Base-by-base conservation (phyloP, 2,113 vertebrate genomes). In the Mirounga angustirostris region DNA sequence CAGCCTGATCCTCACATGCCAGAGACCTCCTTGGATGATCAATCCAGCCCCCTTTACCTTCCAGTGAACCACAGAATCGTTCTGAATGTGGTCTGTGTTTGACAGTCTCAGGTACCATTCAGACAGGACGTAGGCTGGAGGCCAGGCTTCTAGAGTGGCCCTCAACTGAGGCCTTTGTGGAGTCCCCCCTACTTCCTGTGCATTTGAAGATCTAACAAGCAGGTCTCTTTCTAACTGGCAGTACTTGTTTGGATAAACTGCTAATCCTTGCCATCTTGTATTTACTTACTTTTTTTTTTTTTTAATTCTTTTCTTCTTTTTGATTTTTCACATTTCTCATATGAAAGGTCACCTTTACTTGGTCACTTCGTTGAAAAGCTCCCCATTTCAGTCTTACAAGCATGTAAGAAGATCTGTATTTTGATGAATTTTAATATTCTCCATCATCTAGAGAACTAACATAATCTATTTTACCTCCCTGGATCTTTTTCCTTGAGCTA, bases 361-460 rank as follows among this genome's bases (percentile, higher is more conserved):
- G 50, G 54, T 74, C 67, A 74, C 73, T 96, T 89, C 65, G 61
- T 71, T 89, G 52, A 88, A 52, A 40, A 73, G 22, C 65, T 96
- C 74, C 71, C 61, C 63, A 73, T 94, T 91, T 95, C 43, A 50
- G 13, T 54, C 16, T 65, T 46, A 56, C 81, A 79, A 86, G 2
- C 65, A 91, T 85, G 5, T 36, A 73, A 88, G 50, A 94, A 91
- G 59, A 93, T 95, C 61, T 94, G 9, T 95, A 46, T 93, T 95
- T 89, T 82, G 89, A 95, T 83, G 26, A 89, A 46, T 93, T 58
- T 81, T 58, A 69, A 79, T 96, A 89, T 69, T 58, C 93, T 95
- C 52, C 19, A 30, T 91, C 65, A 93, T 36, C 56, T 93, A 11
- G 19, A 95, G 71, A 88, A 61, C 54, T 81, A 81, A 58, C 1